Evolutionary conservation across 1,140 invertebrate genomes (phyloP), one percentile per base, ranked within the genome.

Genomic region (Atta texana): DNA sequence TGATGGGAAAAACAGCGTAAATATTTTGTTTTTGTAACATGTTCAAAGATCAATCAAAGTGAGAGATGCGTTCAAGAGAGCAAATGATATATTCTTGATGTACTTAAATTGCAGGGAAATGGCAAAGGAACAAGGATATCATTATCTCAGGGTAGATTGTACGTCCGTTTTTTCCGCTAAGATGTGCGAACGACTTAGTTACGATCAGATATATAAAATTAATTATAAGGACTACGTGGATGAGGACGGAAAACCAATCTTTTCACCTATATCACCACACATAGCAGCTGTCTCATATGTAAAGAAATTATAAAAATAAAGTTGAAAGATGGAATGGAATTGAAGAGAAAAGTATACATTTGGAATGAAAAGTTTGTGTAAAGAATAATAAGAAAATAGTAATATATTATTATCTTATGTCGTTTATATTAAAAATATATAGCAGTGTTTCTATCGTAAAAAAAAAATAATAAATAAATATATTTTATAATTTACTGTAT

Each of bases 161-260:
- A 96, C 97, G 7, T 97, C 97, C 78, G 95, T 96, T 68, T 98
- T 96, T 92, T 97, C 97, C 8, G 97, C 97, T 0, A 96, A 96
- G 91, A 96, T 97, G 0, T 96, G 97, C 71, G 96, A 96, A 82
- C 96, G 96, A 81, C 92, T 97, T 12, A 97, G 97, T 18, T 97
- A 97, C 92, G 96, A 97, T 53, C 95, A 95, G 84, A 95, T 97
- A 59, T 97, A 97, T 90, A 95, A 95, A 53, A 91, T 97, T 7
- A 95, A 95, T 7, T 98, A 97, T 90, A 93, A 93, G 0, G 97
- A 97, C 74, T 97, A 97, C 88, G 59, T 95, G 7, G 96, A 96
- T 88, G 94, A 95, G 0, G 93, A 96, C 68, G 96, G 95, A 21
- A 93, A 96, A 86, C 94, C 96, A 3, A 93, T 97, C 10, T 96